Evolutionary conservation across 2,113 vertebrate genomes (phyloP).

Genomic region (Gallinago jamesoni): DNA sequence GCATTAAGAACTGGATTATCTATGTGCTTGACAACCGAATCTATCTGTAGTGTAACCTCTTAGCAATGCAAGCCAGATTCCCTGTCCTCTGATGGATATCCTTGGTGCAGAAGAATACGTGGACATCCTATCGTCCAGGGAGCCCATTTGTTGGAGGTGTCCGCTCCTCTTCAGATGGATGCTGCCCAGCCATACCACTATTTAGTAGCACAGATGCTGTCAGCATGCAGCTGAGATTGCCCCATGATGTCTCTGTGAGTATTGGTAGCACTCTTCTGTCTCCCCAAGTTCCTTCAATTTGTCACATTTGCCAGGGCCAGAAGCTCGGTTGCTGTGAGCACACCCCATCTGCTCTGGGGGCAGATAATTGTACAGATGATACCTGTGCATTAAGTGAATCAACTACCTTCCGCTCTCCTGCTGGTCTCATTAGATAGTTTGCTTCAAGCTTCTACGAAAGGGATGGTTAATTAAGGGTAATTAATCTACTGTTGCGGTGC

Average conservation of each 20-base stretch:
- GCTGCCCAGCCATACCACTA: neutral
- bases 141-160: neutral
- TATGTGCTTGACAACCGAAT: neutral
- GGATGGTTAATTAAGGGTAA: constrained; percentile 53
- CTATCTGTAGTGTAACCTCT: neutral
- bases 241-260: neutral
- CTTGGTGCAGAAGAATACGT: neutral
- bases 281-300: neutral
- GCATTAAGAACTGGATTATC: neutral
- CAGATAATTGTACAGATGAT: neutral
- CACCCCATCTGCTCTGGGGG: neutral
- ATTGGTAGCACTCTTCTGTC: neutral
- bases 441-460: constrained; percentile 23
- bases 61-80: neutral
- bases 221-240: neutral
- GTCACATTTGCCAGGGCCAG: neutral
- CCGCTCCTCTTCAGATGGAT: neutral
- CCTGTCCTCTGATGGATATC: neutral
- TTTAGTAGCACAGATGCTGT: neutral
- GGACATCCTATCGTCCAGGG: neutral
- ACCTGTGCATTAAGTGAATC: neutral
- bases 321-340: neutral
- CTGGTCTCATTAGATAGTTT: constrained; percentile 43
- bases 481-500: neutral
- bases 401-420: neutral